Percentiles rank a stretch among this genome's conserved stretches.
These are phyloP conservation scores for Crepidodera aurea DNA, from an alignment of 2,888 invertebrate genomes.

Conservation along the genomic window DNA sequence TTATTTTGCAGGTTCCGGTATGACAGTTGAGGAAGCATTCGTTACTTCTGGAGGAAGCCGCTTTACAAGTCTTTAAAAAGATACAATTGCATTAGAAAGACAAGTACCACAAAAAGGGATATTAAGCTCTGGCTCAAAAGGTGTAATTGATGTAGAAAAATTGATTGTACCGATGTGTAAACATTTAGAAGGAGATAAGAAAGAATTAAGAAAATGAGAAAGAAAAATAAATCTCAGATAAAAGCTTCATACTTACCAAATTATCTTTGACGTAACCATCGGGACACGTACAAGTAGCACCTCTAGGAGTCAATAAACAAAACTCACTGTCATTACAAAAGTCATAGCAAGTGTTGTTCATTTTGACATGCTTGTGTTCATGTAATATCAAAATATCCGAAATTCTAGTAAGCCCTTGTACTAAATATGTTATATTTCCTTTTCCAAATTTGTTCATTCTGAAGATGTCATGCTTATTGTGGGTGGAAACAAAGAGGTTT, in stretches of 20 bases:
- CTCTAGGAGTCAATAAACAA: constrained; percentile 60
- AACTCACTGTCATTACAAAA: constrained; percentile 72
- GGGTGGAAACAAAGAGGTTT: constrained; percentile 71
- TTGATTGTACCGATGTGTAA: no score
- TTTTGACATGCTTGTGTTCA: constrained; percentile 67
- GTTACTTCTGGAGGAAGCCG: constrained; percentile 46
- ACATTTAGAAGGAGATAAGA: no score
- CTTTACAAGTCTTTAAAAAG: constrained; percentile 58
- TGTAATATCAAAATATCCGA: constrained; percentile 75
- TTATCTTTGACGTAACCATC: constrained; percentile 59
- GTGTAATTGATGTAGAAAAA: no score
- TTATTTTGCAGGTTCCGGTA: constrained; percentile 68
- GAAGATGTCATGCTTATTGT: constrained; percentile 69
- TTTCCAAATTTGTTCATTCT: constrained; percentile 73
- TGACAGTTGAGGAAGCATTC: constrained; percentile 68
- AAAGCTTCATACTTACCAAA: constrained; percentile 48
- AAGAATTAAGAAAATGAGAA: no score
- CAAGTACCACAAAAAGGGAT: no score
- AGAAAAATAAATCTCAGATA: no score
- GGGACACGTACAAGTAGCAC: constrained; percentile 58
- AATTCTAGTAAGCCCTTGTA: constrained; percentile 66
- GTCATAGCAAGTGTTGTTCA: constrained; percentile 68
- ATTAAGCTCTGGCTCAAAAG: not conserved
- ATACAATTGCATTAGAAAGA: not conserved
- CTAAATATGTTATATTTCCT: constrained; percentile 66